Evolutionary conservation across 2,797 vertebrate genomes (phyloP), one percentile per base, ranked within the genome.

Genomic region (Pangasius larnaudii): DNA sequence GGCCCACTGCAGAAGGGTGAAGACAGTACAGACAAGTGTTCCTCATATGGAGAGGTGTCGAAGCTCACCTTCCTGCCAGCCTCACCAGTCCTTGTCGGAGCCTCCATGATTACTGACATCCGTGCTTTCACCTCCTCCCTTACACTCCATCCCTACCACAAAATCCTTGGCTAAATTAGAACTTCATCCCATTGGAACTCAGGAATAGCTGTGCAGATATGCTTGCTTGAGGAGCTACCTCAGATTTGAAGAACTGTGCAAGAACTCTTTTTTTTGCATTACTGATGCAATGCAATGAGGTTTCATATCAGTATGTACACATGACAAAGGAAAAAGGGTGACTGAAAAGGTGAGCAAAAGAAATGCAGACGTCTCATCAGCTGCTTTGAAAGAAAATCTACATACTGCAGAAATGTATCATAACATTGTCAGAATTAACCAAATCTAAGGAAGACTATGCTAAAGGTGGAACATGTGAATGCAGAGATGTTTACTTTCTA

Each of bases 81-180:
- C 5, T 94, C 95, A 33, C 93, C 96, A 49, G 6, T 94, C 18
- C 95, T 98, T 87, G 89, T 90, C 27, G 90, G 95, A 0, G 85
- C 92, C 59, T 91, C 93, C 61, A 95, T 95, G 90, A 97, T 99
- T 92, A 95, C 92, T 0, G 96, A 99, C 93, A 97, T 99, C 95
- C 96, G 96, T 89, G 94, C 95, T 58, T 99, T 99, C 94, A 98
- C 97, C 80, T 95, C 97, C 87, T 94, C 95, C 65, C 96, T 99
- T 84, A 95, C 92, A 84, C 96, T 99, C 85, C 96, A 97, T 93
- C 98, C 98, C 24, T 97, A 97, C 95, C 98, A 99, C 94, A 99
- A 99, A 93, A 96, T 99, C 96, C 93, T 98, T 92, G 94, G 96
- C 94, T 97, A 96, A 88, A 84, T 8, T 39, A 7, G 7, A 69